Conservation (phyloP, 2,797 vertebrate genomes). For the Artibeus jamaicensis region DNA sequence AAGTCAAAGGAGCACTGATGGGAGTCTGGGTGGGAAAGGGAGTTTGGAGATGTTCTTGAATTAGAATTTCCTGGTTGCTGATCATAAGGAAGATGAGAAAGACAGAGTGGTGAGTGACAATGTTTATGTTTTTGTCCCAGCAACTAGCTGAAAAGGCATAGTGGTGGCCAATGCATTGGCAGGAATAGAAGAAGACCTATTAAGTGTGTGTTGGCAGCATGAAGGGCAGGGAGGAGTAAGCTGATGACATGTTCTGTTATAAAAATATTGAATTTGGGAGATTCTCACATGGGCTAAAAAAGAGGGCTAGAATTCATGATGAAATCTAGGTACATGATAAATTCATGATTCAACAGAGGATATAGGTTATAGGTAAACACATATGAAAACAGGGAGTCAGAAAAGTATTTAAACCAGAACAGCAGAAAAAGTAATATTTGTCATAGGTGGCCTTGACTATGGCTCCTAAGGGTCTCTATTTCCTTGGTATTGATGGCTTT, state of each 20-base stretch:
- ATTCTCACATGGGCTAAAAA: not conserved
- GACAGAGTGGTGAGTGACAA: too few species aligned
- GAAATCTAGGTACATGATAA: not conserved
- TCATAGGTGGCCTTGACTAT: not conserved
- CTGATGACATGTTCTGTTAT: accelerated
- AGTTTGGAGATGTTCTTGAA: not conserved
- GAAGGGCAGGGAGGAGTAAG: too few species aligned
- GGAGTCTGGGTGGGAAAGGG: accelerated
- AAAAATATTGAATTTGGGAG: not conserved
- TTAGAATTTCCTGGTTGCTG: not conserved
- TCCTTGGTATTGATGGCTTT: not conserved
- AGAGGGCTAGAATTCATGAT: not conserved
- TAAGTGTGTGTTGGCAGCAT: too few species aligned
- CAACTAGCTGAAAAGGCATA: not conserved
- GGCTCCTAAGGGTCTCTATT: too few species aligned
- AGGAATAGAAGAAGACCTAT: not conserved
- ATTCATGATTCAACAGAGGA: not conserved
- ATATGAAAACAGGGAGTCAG: not conserved
- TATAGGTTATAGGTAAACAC: not conserved
- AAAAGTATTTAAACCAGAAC: not conserved
- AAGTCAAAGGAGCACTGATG: accelerated
- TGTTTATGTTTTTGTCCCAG: not conserved
- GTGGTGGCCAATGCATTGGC: accelerated
- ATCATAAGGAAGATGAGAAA: not conserved
- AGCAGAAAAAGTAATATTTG: not conserved